Evolutionary conservation across 2,797 vertebrate genomes (phyloP).

Genomic region (Acanthornis magna): DNA sequence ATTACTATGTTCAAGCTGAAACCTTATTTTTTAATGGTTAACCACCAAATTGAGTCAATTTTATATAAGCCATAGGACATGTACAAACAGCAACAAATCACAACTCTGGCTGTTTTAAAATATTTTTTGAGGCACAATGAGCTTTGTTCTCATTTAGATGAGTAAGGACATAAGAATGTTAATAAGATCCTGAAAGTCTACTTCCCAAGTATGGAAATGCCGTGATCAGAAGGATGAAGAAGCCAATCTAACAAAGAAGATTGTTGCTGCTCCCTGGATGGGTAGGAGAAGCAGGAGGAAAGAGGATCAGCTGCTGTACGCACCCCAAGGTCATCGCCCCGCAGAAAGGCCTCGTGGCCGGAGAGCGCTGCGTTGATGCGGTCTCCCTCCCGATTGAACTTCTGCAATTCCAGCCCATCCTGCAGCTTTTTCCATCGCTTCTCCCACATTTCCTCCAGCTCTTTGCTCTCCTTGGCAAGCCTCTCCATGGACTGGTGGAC

Average conservation of each 20-base stretch:
- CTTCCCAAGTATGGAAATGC: neutral
- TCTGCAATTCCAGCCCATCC: constrained; percentile 81
- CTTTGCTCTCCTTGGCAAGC: constrained; percentile 69
- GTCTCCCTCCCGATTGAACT: constrained; percentile 80
- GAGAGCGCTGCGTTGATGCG: constrained; percentile 82
- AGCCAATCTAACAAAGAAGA: neutral
- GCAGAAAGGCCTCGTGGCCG: constrained; percentile 81
- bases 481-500: constrained; percentile 68
- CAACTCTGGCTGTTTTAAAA: neutral
- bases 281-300: neutral
- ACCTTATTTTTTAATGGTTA: neutral
- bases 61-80: neutral
- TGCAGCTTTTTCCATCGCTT: constrained; percentile 70
- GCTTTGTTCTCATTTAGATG: neutral
- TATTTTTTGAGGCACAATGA: neutral
- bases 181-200: neutral
- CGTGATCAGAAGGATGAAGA: neutral
- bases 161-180: neutral
- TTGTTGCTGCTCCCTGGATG: neutral
- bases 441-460: constrained; percentile 78
- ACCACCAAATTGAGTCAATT: neutral
- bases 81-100: neutral
- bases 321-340: constrained; percentile 81
- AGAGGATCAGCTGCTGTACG: neutral
- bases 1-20: neutral